phyloP scores from a whole-genome alignment of 92 coral and sea anemone genomes.

The Metridium senile region DNA sequence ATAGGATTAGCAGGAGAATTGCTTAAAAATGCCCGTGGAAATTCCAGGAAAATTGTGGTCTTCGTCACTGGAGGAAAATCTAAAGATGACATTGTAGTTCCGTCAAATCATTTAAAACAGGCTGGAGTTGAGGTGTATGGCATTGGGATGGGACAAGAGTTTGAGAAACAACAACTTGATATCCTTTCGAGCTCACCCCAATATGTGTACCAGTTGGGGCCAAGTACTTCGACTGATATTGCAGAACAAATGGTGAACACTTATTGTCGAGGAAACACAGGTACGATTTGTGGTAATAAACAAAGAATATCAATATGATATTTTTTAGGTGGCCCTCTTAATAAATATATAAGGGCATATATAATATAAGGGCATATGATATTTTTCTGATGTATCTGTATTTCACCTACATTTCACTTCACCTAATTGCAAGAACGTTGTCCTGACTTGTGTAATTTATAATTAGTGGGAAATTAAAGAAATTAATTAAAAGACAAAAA shows the following conservation, averaged over 20 bases:
- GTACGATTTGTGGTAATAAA: background rate
- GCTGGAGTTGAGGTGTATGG: conserved; percentile 49
- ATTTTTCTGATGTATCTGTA: too few species aligned
- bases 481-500: too few species aligned
- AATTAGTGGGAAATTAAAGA: too few species aligned
- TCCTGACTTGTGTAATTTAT: too few species aligned
- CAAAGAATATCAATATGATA: too few species aligned
- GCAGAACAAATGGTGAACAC: conserved; percentile 32
- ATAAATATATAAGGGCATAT: too few species aligned
- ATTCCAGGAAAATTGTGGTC: conserved; percentile 43
- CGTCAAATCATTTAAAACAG: conserved; percentile 46
- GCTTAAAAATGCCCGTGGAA: conserved; percentile 51
- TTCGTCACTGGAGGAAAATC: conserved; percentile 65
- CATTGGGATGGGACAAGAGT: conserved; percentile 59
- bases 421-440: too few species aligned
- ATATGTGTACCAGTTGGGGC: conserved; percentile 28
- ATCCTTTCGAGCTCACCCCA: conserved; percentile 59
- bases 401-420: too few species aligned
- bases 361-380: background rate
- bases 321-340: too few species aligned
- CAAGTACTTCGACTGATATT: conserved; percentile 8
- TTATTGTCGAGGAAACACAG: background rate
- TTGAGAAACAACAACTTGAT: conserved; percentile 47
- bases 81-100: conserved; percentile 47
- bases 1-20: conserved; percentile 47